phyloP scores from a whole-genome alignment of 2,113 vertebrate species.

The Amblyopsis rosae region DNA sequence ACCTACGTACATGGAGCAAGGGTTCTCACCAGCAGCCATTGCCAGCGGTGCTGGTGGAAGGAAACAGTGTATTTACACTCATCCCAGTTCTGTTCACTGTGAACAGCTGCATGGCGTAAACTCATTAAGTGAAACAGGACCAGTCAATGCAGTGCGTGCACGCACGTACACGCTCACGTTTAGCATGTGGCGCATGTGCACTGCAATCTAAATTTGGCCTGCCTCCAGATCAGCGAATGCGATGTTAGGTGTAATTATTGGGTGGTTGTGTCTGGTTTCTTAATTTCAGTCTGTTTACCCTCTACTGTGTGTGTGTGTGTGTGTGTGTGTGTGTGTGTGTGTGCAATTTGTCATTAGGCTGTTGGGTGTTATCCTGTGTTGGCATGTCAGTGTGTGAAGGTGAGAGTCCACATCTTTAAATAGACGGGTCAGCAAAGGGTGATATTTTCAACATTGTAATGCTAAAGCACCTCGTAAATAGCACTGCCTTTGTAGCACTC shows the following conservation, averaged over 20 bases:
- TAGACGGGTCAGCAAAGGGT: conserved; percentile 22
- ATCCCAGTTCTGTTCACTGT: conserved; percentile 32
- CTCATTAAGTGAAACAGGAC: conserved; percentile 39
- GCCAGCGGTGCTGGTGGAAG: conserved; percentile 17
- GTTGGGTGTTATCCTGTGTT: conserved; percentile 12
- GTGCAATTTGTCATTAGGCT: conserved; percentile 6
- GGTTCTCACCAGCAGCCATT: conserved; percentile 20
- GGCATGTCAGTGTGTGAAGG: conserved; percentile 30
- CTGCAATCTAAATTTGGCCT: conserved; percentile 4
- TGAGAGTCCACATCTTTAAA: conserved; percentile 43
- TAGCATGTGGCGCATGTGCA: conserved; percentile 27
- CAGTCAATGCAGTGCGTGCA: conserved; percentile 34
- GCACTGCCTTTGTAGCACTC: conserved; percentile 35
- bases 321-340: no score
- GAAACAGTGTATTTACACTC: conserved; percentile 38
- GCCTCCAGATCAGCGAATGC: background rate
- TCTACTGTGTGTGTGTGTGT: background rate
- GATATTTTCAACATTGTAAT: conserved; percentile 23
- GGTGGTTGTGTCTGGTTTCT: conserved; percentile 23
- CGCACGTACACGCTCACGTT: conserved; percentile 26
- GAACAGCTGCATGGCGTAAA: conserved; percentile 23
- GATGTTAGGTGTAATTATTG: conserved; percentile 11
- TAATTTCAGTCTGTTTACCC: conserved; percentile 13
- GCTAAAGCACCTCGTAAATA: conserved; percentile 32
- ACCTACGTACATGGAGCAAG: conserved; percentile 39